Evolutionary conservation across 2,113 vertebrate species (phyloP), one percentile per base, ranked within the genome.

Genomic region (Calypte anna): DNA sequence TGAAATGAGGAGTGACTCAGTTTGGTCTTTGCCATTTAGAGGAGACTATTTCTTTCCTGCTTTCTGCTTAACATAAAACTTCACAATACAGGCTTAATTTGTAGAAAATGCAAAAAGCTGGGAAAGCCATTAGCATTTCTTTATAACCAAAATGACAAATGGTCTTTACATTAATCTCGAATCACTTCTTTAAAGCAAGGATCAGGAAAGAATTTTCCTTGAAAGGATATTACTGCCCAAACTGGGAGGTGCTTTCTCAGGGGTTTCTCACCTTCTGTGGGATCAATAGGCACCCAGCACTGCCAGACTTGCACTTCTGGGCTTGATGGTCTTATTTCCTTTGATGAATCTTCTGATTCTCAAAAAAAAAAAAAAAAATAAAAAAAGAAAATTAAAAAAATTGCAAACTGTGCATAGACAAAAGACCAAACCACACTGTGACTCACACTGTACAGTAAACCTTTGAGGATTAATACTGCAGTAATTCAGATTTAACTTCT

Each of bases 151-250:
- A 88, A 88, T 94, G 95, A 95, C 94, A 96, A 97, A 93, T 96
- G 94, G 92, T 94, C 94, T 96, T 94, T 96, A 78, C 82, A 94
- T 96, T 94, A 80, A 96, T 95, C 90, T 94, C 72, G 54, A 94
- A 91, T 96, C 95, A 88, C 90, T 93, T 86, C 79, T 96, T 74
- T 93, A 96, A 84, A 83, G 62, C 58, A 33, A 66, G 80, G 86
- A 95, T 82, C 92, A 88, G 88, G 90, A 94, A 96, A 84, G 93
- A 96, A 94, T 96, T 93, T 95, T 78, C 86, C 93, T 93, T 58
- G 3, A 78, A 94, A 94, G 91, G 93, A 94, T 90, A 82, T 93
- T 86, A 76, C 73, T 88, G 57, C 33, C 62, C 44, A 24, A 12
- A 51, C 9, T 44, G 28, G 75, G 59, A 83, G 53, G 24, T 43